Conservation (phyloP, 2,113 vertebrate species). For the Dipodomys ordii region DNA sequence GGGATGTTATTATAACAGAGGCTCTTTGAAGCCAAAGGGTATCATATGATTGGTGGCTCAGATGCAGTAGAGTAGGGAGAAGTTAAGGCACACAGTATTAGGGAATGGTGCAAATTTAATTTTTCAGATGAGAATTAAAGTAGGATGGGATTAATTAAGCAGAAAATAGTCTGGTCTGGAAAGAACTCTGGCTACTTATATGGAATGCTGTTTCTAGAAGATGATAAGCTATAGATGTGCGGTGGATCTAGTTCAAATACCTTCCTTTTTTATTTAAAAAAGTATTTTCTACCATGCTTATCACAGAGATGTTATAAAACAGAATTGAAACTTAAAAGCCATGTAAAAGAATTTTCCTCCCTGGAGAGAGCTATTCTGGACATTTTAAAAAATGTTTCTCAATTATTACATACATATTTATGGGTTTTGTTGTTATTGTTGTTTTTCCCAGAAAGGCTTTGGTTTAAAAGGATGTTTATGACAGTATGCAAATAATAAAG, state of each 20-base stretch:
- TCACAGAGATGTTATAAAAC: background rate
- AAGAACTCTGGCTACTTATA: background rate
- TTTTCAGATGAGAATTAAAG: constrained; percentile 49
- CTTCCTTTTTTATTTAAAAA: background rate
- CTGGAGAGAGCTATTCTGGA: background rate
- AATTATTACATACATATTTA: background rate
- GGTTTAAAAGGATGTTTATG: background rate
- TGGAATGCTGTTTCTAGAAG: background rate
- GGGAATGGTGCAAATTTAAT: background rate
- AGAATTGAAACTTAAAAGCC: constrained; percentile 38
- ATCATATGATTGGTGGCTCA: background rate
- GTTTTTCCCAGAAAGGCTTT: constrained; percentile 2
- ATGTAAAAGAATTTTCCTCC: background rate
- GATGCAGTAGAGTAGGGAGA: background rate
- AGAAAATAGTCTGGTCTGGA: background rate
- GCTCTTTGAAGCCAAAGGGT: background rate
- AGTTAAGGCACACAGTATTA: constrained; percentile 2
- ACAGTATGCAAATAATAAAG: background rate
- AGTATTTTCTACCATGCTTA: background rate
- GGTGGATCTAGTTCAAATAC: background rate
- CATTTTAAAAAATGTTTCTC: background rate
- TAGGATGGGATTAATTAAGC: background rate
- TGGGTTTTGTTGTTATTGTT: background rate
- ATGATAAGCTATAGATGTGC: background rate
- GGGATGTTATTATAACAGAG: background rate